phyloP scores from a whole-genome alignment of 2,888 invertebrate species.

The Spodoptera exigua region DNA sequence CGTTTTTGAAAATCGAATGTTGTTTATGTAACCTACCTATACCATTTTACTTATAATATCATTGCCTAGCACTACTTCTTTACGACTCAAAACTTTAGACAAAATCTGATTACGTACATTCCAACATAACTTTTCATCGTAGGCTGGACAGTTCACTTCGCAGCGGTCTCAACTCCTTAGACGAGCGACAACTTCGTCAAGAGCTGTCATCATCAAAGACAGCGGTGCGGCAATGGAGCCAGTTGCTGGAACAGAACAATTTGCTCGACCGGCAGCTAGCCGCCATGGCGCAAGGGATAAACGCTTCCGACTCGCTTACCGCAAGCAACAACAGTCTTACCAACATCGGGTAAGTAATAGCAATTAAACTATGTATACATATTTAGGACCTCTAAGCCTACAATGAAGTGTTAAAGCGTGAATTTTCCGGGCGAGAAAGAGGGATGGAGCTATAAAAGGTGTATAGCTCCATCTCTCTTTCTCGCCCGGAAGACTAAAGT shows the following conservation, averaged over 20 bases:
- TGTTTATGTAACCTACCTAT: too few species aligned
- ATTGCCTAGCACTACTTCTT: too few species aligned
- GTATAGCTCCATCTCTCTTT: too few species aligned
- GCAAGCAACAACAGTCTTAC: slow-evolving; percentile 86
- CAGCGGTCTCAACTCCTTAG: slow-evolving; percentile 85
- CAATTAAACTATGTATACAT: background rate
- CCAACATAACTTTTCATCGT: background rate
- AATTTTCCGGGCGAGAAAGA: too few species aligned
- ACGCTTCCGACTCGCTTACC: slow-evolving; percentile 81
- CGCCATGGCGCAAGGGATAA: slow-evolving; percentile 84
- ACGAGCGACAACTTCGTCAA: slow-evolving; percentile 84
- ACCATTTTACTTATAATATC: too few species aligned
- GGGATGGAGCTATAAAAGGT: too few species aligned
- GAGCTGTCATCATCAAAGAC: slow-evolving; percentile 83
- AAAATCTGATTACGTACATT: too few species aligned
- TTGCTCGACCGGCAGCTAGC: slow-evolving; percentile 82
- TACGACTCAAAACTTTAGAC: too few species aligned
- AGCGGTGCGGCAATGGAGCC: slow-evolving; percentile 85
- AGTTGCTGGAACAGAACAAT: slow-evolving; percentile 84
- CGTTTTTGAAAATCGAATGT: too few species aligned
- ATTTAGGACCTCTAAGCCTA: too few species aligned
- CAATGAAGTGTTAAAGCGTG: too few species aligned
- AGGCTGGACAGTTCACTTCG: slow-evolving; percentile 86
- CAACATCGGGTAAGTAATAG: slow-evolving; percentile 82
- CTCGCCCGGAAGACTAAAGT: too few species aligned